phyloP scores from a whole-genome alignment of 2,797 vertebrate species.

The Delichon dasypus region DNA sequence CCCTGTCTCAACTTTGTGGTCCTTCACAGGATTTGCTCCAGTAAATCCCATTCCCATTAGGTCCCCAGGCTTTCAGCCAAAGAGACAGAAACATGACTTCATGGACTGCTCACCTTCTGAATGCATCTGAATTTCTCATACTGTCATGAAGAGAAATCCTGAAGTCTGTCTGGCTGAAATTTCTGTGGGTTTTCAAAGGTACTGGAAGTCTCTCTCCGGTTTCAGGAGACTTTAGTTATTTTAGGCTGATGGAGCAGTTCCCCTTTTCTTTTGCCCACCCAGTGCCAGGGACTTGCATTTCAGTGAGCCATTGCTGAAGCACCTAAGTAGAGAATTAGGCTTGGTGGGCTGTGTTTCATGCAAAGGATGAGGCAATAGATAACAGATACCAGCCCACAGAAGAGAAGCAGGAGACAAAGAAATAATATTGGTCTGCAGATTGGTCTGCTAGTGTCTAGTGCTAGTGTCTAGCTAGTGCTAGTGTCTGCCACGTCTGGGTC shows the following conservation, averaged over 20 bases:
- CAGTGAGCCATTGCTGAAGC: neutral
- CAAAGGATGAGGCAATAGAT: neutral
- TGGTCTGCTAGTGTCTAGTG: neutral
- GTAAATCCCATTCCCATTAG: neutral
- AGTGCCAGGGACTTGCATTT: neutral
- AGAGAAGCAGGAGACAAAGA: neutral
- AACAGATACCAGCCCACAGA: neutral
- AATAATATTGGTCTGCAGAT: neutral
- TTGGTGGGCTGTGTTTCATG: neutral
- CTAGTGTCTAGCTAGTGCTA: too few relatives aligned
- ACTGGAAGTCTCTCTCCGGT: neutral
- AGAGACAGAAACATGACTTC: neutral
- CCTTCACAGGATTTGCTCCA: neutral
- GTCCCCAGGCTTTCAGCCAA: neutral
- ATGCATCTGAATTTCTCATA: neutral
- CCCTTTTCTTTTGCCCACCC: accelerated
- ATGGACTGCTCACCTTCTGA: neutral
- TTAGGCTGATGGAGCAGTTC: neutral
- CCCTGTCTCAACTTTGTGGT: neutral
- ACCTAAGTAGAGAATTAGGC: neutral
- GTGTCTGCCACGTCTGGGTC: neutral
- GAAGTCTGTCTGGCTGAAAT: neutral
- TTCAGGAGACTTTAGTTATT: neutral
- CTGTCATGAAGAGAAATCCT: neutral
- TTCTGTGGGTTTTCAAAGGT: neutral